phyloP scores from a whole-genome alignment of 1,140 invertebrate species.

The Rhynchophorus ferrugineus region DNA sequence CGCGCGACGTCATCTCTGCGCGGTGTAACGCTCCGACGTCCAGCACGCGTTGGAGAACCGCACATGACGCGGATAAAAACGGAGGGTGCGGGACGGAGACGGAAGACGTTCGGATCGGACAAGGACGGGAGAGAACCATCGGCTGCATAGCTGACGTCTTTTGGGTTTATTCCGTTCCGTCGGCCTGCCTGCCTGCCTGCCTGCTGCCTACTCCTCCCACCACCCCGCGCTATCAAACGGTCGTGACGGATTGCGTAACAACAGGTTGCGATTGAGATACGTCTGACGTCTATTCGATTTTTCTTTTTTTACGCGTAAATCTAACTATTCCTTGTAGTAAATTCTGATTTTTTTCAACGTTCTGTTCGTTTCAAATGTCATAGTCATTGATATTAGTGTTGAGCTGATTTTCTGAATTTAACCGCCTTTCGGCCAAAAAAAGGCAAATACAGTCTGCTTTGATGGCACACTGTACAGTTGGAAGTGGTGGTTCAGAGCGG shows the following conservation, averaged over 20 bases:
- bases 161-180: conserved; percentile 11
- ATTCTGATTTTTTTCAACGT: no score
- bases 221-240: neutral
- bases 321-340: no score
- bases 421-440: no score
- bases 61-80: conserved; percentile 21
- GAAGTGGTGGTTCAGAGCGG: no score
- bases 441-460: no score
- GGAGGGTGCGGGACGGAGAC: conserved; percentile 15
- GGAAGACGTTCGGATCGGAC: neutral
- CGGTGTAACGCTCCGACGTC: conserved; percentile 14
- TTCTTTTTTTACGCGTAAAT: no score
- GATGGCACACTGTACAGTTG: no score
- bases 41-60: conserved; percentile 21
- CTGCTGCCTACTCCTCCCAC: conserved; percentile 4
- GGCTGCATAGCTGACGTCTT: conserved; percentile 15
- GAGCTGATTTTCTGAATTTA: no score
- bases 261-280: conserved; percentile 18
- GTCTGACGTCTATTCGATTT: no score
- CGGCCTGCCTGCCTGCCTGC: no score
- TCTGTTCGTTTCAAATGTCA: no score
- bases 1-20: conserved; percentile 7
- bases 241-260: conserved; percentile 18
- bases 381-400: no score
- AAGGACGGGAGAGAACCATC: conserved; percentile 4